phyloP scores from a whole-genome alignment of 37 sponge, comb jelly and placozoan genomes.

The Chondrosia reniformis region DNA sequence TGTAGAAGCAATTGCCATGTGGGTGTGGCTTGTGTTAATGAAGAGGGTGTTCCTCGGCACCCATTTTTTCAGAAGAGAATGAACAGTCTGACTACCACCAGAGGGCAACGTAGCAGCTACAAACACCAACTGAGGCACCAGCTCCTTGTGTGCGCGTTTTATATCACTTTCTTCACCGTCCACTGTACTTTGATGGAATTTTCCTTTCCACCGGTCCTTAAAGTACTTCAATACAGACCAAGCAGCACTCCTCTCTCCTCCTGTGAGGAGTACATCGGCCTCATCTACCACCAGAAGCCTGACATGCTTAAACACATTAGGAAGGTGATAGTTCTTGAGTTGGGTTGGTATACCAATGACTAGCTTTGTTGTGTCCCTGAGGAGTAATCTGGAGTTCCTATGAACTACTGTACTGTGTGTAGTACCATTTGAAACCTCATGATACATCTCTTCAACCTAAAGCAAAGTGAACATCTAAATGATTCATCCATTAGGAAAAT shows the following conservation, averaged over 20 bases:
- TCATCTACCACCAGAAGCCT: slow-evolving; percentile 62
- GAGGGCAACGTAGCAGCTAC: slow-evolving; percentile 75
- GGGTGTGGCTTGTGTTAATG: slow-evolving; percentile 49
- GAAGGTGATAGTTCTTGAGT: slow-evolving; percentile 39
- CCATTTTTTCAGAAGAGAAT: slow-evolving; percentile 31
- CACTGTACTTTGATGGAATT: not conserved
- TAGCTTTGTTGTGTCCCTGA: slow-evolving; percentile 40
- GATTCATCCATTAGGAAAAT: too few relatives aligned
- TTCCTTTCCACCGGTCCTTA: not conserved
- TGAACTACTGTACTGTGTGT: slow-evolving; percentile 25
- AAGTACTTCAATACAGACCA: slow-evolving; percentile 45
- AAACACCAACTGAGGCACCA: slow-evolving; percentile 44
- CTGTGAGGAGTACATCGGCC: slow-evolving; percentile 71
- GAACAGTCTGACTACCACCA: slow-evolving; percentile 35
- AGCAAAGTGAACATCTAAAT: too few relatives aligned
- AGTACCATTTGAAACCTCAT: too few relatives aligned
- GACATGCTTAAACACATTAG: slow-evolving; percentile 34
- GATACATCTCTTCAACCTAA: too few relatives aligned
- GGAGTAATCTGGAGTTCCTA: slow-evolving; percentile 6
- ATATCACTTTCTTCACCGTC: not conserved
- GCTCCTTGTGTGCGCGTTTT: not conserved
- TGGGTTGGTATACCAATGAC: slow-evolving; percentile 43
- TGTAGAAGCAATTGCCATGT: slow-evolving; percentile 26
- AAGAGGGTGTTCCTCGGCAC: slow-evolving; percentile 36
- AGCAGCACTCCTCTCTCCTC: slow-evolving; percentile 34